These are phyloP conservation scores for Papilio machaon DNA, from an alignment of 1,140 invertebrate species.

Conservation along the genomic window DNA sequence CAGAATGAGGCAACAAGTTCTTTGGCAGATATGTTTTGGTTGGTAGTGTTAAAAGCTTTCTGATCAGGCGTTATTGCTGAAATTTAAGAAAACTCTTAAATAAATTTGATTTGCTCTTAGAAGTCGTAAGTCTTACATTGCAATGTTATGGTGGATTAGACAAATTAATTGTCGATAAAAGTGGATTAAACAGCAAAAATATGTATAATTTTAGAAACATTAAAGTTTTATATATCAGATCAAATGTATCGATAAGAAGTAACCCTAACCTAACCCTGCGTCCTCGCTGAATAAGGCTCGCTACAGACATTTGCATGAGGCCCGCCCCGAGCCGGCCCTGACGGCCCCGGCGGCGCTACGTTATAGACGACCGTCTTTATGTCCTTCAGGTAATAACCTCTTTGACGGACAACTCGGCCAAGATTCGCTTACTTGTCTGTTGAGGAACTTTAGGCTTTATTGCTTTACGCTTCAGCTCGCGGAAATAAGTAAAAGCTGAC, in stretches of 20 bases:
- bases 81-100: background rate
- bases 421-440: background rate
- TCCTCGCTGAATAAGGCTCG: slow-evolving; percentile 42
- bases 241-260: background rate
- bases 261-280: background rate
- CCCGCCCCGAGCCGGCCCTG: slow-evolving; percentile 53
- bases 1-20: background rate
- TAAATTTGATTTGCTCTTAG: background rate
- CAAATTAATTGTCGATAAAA: background rate
- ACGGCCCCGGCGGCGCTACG: slow-evolving; percentile 31
- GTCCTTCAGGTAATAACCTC: slow-evolving; percentile 79
- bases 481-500: slow-evolving; percentile 20
- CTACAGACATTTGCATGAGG: slow-evolving; percentile 75
- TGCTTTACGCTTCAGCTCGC: slow-evolving; percentile 2
- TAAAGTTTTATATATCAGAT: background rate
- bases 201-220: background rate
- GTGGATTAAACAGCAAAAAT: background rate
- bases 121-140: background rate
- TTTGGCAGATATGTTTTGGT: background rate
- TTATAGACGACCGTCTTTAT: slow-evolving; percentile 61
- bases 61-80: background rate
- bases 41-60: no score
- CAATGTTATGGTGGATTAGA: background rate
- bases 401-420: slow-evolving; percentile 66
- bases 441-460: slow-evolving; percentile 47